Conservation (phyloP, 2,113 vertebrate genomes). For the Xenopus borealis region DNA sequence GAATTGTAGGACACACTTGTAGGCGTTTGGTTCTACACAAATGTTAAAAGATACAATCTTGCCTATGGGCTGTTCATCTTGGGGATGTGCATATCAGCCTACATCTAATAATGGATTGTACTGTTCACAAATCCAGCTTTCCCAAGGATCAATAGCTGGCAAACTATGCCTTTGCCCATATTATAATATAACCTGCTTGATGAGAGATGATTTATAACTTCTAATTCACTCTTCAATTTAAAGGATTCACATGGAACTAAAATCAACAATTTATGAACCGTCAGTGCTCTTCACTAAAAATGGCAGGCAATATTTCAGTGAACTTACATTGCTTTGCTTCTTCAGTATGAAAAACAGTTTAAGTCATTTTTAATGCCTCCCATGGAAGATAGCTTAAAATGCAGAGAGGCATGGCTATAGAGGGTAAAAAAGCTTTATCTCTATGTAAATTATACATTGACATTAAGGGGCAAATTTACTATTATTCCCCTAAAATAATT, state of each 20-base stretch:
- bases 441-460: no score
- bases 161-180: conserved; percentile 6
- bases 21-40: no score
- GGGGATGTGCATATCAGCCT: background rate
- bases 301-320: no score
- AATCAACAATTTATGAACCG: background rate
- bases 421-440: no score
- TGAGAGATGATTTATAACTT: conserved; percentile 14
- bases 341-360: no score
- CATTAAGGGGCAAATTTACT: no score
- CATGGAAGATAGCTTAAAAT: no score
- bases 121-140: conserved; percentile 1
- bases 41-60: background rate
- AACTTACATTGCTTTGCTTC: no score
- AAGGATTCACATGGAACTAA: conserved; percentile 1
- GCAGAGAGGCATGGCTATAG: no score
- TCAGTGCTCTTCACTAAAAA: background rate
- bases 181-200: conserved; percentile 6
- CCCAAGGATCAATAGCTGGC: conserved; percentile 11
- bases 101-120: conserved; percentile 5
- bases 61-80: background rate
- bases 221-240: conserved; percentile 7
- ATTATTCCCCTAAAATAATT: no score
- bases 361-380: no score
- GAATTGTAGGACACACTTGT: no score